These are phyloP conservation scores for Notamacropus eugenii DNA, from an alignment of 2,797 vertebrate species.

Conservation along the genomic window DNA sequence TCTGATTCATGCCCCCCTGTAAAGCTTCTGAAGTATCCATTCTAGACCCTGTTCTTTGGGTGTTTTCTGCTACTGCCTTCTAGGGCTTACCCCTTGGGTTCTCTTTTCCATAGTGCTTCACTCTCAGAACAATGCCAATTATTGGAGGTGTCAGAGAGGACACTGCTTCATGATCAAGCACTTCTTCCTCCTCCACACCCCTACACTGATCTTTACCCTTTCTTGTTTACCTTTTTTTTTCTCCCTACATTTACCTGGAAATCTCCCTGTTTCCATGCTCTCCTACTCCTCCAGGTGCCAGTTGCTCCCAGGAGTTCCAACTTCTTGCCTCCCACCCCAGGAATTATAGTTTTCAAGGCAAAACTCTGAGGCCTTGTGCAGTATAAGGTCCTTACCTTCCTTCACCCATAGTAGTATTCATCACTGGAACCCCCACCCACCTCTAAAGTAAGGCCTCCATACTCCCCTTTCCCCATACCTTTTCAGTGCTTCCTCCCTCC, in stretches of 20 bases:
- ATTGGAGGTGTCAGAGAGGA: not conserved
- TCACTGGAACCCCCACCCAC: not conserved
- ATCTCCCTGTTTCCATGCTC: not conserved
- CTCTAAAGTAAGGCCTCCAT: not conserved
- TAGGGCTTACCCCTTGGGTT: not conserved
- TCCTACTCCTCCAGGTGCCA: not conserved
- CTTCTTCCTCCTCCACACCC: not conserved
- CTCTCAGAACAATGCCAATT: not conserved
- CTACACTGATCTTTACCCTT: not conserved
- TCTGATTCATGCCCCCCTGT: not conserved
- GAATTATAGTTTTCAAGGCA: not conserved
- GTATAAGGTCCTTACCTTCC: not conserved
- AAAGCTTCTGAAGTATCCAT: not conserved
- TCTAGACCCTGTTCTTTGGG: not conserved
- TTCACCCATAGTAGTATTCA: not conserved
- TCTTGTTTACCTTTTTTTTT: not conserved
- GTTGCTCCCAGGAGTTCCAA: not conserved
- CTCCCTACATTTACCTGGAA: not conserved
- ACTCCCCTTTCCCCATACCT: not conserved
- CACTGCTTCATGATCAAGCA: not conserved
- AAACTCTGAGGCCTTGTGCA: not conserved
- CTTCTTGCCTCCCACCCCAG: not conserved
- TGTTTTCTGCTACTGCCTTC: too few relatives aligned
- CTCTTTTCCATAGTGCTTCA: not conserved
- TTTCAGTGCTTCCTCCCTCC: not conserved